Conservation (phyloP, 1,140 invertebrate species). For the Nasonia giraulti region DNA sequence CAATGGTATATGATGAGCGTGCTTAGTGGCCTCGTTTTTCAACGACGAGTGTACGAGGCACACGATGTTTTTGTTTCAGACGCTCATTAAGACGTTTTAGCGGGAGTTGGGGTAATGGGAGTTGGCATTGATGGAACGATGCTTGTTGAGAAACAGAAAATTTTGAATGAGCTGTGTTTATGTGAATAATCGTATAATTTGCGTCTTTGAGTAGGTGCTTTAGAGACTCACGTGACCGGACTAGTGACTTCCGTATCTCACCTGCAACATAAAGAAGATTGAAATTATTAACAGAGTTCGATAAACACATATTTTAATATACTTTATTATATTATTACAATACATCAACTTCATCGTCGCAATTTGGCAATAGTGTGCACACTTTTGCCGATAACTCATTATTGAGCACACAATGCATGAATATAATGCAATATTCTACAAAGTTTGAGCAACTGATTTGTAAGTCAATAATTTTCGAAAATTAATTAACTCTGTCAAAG, state of each 20-base stretch:
- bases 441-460: background rate
- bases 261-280: background rate
- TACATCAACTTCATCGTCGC: too few relatives aligned
- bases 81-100: background rate
- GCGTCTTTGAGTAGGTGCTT: background rate
- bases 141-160: background rate
- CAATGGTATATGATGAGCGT: background rate
- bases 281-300: background rate
- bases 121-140: background rate
- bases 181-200: background rate
- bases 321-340: background rate
- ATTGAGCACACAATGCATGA: background rate
- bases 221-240: background rate
- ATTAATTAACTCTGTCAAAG: slow-evolving; percentile 1
- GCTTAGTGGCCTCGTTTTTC: slow-evolving; percentile 59
- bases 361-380: too few relatives aligned
- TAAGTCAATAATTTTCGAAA: background rate
- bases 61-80: background rate
- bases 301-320: background rate
- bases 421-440: background rate
- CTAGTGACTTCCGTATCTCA: background rate
- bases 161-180: background rate
- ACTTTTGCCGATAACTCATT: background rate
- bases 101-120: background rate
- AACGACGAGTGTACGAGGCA: slow-evolving; percentile 54